phyloP scores from a whole-genome alignment of 2,797 vertebrate species.

The Geotrypetes seraphini region DNA sequence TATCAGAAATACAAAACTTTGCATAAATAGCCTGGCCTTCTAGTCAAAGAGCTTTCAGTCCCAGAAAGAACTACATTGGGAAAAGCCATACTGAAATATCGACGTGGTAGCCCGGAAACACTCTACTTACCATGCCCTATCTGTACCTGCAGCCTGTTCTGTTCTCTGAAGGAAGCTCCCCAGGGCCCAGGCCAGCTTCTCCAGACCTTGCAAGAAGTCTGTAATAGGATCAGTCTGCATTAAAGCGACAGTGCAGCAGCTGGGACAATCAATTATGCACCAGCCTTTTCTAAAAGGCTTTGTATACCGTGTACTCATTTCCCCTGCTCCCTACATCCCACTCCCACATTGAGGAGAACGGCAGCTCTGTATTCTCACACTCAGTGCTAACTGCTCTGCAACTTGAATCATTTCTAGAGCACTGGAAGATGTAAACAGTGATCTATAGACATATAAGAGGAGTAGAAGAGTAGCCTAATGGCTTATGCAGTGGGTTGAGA shows the following conservation, averaged over 20 bases:
- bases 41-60: slow-evolving; percentile 16
- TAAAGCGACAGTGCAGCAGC: slow-evolving; percentile 21
- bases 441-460: no score
- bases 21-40: slow-evolving; percentile 32
- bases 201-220: slow-evolving; percentile 19
- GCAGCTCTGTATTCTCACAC: no score
- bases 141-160: slow-evolving; percentile 26
- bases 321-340: slow-evolving; percentile 5
- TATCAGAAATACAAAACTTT: slow-evolving; percentile 24
- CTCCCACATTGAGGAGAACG: no score
- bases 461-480: no score
- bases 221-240: slow-evolving; percentile 20
- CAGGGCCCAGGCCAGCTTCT: slow-evolving; percentile 3
- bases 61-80: slow-evolving; percentile 22
- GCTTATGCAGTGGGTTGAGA: no score
- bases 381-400: no score
- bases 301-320: not conserved
- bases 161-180: slow-evolving; percentile 16
- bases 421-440: no score
- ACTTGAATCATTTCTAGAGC: no score
- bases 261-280: slow-evolving; percentile 46
- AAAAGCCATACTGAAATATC: slow-evolving; percentile 1
- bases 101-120: not conserved
- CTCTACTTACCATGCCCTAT: slow-evolving; percentile 23
- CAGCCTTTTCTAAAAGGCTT: slow-evolving; percentile 15